These are phyloP conservation scores for Momotus momota DNA, from an alignment of 2,797 vertebrate genomes.

Conservation along the genomic window DNA sequence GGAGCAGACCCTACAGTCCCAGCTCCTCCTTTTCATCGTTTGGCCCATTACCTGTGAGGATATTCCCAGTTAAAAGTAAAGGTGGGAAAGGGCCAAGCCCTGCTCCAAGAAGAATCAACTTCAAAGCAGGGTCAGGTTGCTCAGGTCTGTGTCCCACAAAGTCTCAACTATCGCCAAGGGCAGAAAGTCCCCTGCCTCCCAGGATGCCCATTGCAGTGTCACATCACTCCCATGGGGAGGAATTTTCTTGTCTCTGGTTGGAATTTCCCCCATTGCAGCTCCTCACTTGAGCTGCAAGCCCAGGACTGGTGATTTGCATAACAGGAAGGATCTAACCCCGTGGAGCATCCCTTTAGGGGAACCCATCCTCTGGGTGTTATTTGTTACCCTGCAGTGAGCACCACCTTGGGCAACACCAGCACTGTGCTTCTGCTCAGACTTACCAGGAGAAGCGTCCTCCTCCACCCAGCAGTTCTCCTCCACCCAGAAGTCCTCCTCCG, in stretches of 20 bases:
- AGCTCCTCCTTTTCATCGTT: accelerated
- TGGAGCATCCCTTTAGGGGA: not conserved
- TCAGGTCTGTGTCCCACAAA: not conserved
- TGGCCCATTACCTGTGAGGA: not conserved
- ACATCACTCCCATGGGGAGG: not conserved
- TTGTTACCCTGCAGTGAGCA: not conserved
- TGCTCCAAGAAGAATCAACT: accelerated
- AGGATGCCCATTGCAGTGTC: not conserved
- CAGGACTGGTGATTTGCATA: not conserved
- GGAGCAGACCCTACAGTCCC: not conserved
- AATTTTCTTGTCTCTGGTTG: not conserved
- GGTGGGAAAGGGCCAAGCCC: not conserved
- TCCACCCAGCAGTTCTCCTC: too few relatives aligned
- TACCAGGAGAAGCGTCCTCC: not conserved
- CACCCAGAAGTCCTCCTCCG: too few relatives aligned
- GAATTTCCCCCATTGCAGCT: accelerated
- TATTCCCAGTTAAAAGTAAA: not conserved
- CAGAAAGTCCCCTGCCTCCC: not conserved
- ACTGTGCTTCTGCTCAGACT: not conserved
- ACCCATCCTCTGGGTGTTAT: not conserved
- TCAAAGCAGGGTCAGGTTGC: not conserved
- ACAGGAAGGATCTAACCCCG: not conserved
- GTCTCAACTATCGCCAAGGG: not conserved
- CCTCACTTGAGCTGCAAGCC: accelerated
- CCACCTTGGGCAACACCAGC: too few relatives aligned